A percentile compares a stretch with the other conserved stretches of the same genome.
Conservation (phyloP, 2,797 vertebrate genomes). For the Anguilla anguilla region DNA sequence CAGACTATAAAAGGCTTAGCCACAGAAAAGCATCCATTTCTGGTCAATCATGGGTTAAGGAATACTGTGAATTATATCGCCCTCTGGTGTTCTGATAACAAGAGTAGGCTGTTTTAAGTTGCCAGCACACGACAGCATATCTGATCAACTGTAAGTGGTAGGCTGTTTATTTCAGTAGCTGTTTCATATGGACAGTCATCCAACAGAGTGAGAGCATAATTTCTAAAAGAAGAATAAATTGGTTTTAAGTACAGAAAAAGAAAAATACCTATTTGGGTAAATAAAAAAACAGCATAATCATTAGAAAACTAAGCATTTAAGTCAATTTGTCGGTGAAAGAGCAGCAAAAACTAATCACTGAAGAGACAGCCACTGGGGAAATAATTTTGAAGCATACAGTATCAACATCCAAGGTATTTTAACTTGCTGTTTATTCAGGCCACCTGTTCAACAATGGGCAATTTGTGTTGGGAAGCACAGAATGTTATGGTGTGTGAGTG, state of each 20-base stretch:
- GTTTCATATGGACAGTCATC: not conserved
- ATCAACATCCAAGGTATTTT: not conserved
- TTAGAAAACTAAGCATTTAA: not conserved
- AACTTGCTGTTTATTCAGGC: not conserved
- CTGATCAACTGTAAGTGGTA: not conserved
- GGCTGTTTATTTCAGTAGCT: not conserved
- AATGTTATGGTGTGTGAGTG: too few species aligned
- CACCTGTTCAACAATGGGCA: not conserved
- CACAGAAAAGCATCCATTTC: not conserved
- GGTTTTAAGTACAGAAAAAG: not conserved
- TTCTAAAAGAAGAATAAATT: not conserved
- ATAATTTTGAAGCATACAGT: not conserved
- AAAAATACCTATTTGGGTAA: not conserved
- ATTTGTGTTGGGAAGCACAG: not conserved
- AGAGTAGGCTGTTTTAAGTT: not conserved
- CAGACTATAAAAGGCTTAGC: not conserved
- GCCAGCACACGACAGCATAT: not conserved
- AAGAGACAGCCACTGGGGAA: not conserved
- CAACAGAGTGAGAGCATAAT: not conserved
- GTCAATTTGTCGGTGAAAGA: not conserved
- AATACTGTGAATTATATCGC: not conserved
- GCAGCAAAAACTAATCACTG: not conserved
- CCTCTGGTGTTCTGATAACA: not conserved
- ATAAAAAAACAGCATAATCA: not conserved
- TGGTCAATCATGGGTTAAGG: not conserved